Base-by-base conservation (phyloP, 2,888 invertebrate genomes). In the Caenorhabditis sp. region DNA sequence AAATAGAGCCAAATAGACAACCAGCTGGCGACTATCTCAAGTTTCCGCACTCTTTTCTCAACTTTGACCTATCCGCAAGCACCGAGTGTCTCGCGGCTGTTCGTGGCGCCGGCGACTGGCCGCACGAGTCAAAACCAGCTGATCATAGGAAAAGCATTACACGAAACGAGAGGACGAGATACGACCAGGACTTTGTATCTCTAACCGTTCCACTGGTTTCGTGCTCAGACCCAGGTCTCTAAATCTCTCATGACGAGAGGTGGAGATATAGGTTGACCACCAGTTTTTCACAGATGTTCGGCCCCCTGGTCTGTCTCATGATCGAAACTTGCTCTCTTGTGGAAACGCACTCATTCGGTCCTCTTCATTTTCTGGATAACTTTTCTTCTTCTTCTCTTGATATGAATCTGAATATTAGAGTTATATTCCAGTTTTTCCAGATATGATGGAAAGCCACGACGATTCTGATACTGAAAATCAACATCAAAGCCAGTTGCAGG, bases 41-140 rank as follows among this genome's bases (percentile, higher is more conserved):
- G 22, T 53, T 62, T 28, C 58, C 58, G 6, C 35, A 8, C 51
- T 65, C 44, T 67, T 20, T 71, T 71, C 26, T 71, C 79, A 71
- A 71, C 70, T 71, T 79, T 79, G 71, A 79, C 79, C 71, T 67
- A 44, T 69, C 20, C 24, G n/a, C 24, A 22, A 22, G 65, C 64
- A 13, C 64, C 67, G 58, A 60, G 65, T 65, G 76, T 68, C 76
- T 76, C 67, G 79, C 58, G 77, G 61, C 77, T 68, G 62, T 62
- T 62, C 62, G 67, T 24, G 62, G 64, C 62, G 68, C 72, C 47
- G 71, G 79, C 69, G 70, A 51, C 61, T 61, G 60, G 64, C 65
- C 78, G 64, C 71, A 65, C 67, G 79, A 71, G 79, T 78, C 68
- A 53, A 80, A 80, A 80, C 80, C 80, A 80, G 80, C 80, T 80